These are phyloP conservation scores for Malurus alboscapulatus DNA, from an alignment of 2,113 vertebrate species.

Conservation along the genomic window DNA sequence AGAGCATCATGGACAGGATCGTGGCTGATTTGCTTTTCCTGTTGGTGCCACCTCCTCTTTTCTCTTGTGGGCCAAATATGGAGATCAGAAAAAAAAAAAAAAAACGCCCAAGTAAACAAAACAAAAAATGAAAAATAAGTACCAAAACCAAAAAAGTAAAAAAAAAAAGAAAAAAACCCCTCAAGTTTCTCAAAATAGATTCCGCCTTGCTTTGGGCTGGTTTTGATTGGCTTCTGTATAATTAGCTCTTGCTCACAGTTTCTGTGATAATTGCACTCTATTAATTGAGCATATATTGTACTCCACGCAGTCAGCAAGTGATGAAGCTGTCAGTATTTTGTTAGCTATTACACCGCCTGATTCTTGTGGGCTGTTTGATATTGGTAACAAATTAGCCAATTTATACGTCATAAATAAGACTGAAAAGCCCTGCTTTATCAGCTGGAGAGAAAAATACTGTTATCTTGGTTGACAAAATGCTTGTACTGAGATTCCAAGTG, in stretches of 20 bases:
- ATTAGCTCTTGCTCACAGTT: slow-evolving; percentile 35
- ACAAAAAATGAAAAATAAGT: neutral
- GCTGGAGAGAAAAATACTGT: slow-evolving; percentile 24
- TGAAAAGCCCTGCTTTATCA: slow-evolving; percentile 38
- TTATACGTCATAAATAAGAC: slow-evolving; percentile 51
- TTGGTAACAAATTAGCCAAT: slow-evolving; percentile 38
- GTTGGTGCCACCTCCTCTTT: neutral
- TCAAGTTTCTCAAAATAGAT: neutral
- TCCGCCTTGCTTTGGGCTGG: slow-evolving; percentile 5
- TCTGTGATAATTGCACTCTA: slow-evolving; percentile 47
- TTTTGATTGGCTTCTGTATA: slow-evolving; percentile 54
- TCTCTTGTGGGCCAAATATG: neutral
- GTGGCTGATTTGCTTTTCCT: neutral
- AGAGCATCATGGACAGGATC: too few species aligned
- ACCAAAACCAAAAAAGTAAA: too few species aligned
- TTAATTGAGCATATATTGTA: slow-evolving; percentile 43
- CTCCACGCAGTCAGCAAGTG: slow-evolving; percentile 33
- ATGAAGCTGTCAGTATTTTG: slow-evolving; percentile 45
- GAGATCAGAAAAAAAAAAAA: neutral
- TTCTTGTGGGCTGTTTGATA: slow-evolving; percentile 51
- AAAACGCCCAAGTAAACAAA: accelerated
- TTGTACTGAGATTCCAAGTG: slow-evolving; percentile 18
- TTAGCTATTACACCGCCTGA: slow-evolving; percentile 29
- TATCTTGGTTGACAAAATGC: slow-evolving; percentile 52
- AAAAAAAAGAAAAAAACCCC: neutral